Conservation (phyloP, 2,113 vertebrate genomes). For the Crotalus viridis region DNA sequence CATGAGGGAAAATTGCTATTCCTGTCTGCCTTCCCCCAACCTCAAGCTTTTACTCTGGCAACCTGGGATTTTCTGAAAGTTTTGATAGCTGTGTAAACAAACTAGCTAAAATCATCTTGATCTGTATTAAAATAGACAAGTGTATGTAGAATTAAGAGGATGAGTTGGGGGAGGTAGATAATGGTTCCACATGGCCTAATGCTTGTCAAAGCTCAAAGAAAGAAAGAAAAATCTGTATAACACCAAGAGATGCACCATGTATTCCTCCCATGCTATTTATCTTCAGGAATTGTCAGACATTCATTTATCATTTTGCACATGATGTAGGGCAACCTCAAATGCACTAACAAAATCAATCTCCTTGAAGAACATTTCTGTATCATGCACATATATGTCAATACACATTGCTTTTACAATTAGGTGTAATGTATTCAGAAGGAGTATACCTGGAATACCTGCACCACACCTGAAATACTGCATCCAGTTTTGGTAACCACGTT, state of each 20-base stretch:
- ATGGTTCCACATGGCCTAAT: not conserved
- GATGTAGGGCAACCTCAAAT: not conserved
- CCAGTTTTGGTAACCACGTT: not conserved
- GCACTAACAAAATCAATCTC: not conserved
- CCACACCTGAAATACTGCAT: not conserved
- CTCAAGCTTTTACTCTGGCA: conserved; percentile 9
- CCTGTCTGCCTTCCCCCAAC: not conserved
- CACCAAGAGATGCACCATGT: not conserved
- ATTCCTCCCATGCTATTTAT: not conserved
- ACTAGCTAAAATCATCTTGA: conserved; percentile 1
- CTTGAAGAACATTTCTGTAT: not conserved
- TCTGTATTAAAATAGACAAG: conserved; percentile 31
- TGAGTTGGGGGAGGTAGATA: not conserved
- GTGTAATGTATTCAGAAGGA: not conserved
- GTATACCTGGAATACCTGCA: not conserved
- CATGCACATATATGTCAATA: not conserved
- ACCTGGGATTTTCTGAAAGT: conserved; percentile 16
- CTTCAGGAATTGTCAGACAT: not conserved
- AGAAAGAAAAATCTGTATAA: not conserved
- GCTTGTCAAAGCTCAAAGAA: not conserved
- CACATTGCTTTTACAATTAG: not conserved
- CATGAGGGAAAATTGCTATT: not conserved
- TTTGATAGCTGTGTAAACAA: conserved; percentile 27
- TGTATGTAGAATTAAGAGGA: not conserved
- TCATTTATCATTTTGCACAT: not conserved